Conservation (phyloP, 2,888 invertebrate genomes). For the Agriotes lineatus region DNA sequence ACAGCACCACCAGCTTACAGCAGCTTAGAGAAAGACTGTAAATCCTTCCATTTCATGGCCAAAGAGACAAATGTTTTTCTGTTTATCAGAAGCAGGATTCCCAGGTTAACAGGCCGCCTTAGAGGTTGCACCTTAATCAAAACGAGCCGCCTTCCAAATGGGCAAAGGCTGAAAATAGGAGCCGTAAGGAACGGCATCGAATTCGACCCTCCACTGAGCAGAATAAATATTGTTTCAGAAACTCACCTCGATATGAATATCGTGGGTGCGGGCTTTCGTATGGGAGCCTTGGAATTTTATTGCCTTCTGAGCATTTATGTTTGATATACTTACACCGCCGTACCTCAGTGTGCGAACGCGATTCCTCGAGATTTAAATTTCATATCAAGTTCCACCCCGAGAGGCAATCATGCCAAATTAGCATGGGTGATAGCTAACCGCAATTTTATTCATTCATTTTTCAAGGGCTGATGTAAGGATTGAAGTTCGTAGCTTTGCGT, state of each 20-base stretch:
- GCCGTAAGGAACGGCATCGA: too few relatives aligned
- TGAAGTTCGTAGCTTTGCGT: too few relatives aligned
- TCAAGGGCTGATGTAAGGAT: too few relatives aligned
- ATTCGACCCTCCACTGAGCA: too few relatives aligned
- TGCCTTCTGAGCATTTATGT: not conserved
- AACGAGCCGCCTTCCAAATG: too few relatives aligned
- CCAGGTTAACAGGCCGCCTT: not conserved
- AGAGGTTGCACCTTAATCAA: too few relatives aligned
- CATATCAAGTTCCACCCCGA: too few relatives aligned
- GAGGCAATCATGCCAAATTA: too few relatives aligned
- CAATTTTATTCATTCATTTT: too few relatives aligned
- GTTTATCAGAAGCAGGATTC: not conserved
- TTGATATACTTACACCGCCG: not conserved
- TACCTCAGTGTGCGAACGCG: not conserved
- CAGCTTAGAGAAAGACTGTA: constrained; percentile 19
- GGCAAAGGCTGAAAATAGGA: too few relatives aligned
- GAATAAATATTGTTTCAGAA: constrained; percentile 6
- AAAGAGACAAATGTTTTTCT: constrained; percentile 6
- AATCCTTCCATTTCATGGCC: constrained; percentile 9
- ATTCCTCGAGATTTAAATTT: too few relatives aligned
- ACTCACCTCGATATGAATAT: not conserved
- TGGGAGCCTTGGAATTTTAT: not conserved
- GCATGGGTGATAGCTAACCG: too few relatives aligned
- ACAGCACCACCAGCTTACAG: constrained; percentile 6
- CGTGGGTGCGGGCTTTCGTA: not conserved